Base-by-base conservation (phyloP, 2,888 invertebrate genomes). In the Cyclophora punctaria region DNA sequence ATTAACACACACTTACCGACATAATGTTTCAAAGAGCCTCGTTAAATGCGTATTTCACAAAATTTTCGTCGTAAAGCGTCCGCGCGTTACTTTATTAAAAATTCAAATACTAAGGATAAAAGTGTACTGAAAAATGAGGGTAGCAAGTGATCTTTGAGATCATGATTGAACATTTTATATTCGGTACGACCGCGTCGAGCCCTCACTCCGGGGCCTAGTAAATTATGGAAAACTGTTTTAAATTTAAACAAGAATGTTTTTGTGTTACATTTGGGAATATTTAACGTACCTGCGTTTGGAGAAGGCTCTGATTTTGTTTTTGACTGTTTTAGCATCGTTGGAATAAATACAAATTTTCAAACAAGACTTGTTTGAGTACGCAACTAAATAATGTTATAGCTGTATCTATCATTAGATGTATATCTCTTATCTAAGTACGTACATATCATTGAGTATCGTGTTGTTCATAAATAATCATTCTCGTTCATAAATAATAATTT, bases 81-180 rank as follows among this genome's bases (percentile, higher is more conserved):
- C 59, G 57, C 64, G 61, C 59, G 57, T 51, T 59, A 55, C 65
- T 71, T 69, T 73, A 74, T 75, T 71, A 75, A 75, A 75, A 75
- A 73, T 76, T 75, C 70, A 75, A 73, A 73, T 68, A 64, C 58
- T 59, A 55, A 66, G 63, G 63, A 67, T 67, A 58, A 66, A 37
- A 64, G 56, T 59, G 53, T 51, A 52, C 55, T 57, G 60, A 64
- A 59, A 63, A 64, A 65, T 60, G 64, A 56, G 54, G 57, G 59
- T 64, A 59, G 63, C 62, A 67, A 71, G 64, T 66, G 76, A 76
- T 78, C 78, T 66, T 58, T 7, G 64, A 67, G 75, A 78, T 79
- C 75, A 77, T 73, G 72, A 75, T 74, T 71, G 71, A 74, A 73
- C 77, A 77, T 78, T 81, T 79, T 76, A 78, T 74, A 77, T 77